Evolutionary conservation across 35 echinoderm and acorn worm genomes (phyloP).

Genomic region (Lytechinus variegatus): DNA sequence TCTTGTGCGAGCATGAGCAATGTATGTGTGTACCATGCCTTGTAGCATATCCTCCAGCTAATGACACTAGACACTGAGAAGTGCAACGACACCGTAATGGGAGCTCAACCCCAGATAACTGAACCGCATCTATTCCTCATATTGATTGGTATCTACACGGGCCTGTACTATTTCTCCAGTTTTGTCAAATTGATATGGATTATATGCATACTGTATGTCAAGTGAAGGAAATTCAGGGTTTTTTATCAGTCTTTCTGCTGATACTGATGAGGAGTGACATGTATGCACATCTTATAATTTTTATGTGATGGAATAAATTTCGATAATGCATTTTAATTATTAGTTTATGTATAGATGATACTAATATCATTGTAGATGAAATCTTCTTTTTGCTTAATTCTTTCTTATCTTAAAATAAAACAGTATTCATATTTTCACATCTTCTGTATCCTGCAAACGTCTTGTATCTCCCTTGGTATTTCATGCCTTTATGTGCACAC

Average conservation of each 20-base stretch:
- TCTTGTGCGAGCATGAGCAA: not conserved
- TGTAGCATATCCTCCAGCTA: not conserved
- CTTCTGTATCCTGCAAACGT: no score
- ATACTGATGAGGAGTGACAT: not conserved
- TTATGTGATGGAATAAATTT: not conserved
- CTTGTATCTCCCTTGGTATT: not conserved
- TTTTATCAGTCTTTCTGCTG: not conserved
- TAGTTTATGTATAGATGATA: no score
- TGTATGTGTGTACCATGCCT: not conserved
- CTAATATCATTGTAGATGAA: no score
- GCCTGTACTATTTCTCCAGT: not conserved
- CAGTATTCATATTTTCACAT: no score
- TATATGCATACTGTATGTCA: not conserved
- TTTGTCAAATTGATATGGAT: not conserved
- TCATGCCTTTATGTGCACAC: no score
- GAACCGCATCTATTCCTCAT: not conserved
- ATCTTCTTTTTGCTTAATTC: no score
- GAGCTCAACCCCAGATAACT: not conserved
- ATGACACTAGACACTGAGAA: not conserved
- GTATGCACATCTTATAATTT: not conserved
- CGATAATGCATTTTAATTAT: not conserved
- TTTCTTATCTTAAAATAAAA: no score
- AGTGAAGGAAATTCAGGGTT: not conserved
- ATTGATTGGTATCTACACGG: not conserved
- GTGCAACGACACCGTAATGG: not conserved